Evolutionary conservation across 2,797 vertebrate genomes (phyloP).

Genomic region (Benthosema pterotum): DNA sequence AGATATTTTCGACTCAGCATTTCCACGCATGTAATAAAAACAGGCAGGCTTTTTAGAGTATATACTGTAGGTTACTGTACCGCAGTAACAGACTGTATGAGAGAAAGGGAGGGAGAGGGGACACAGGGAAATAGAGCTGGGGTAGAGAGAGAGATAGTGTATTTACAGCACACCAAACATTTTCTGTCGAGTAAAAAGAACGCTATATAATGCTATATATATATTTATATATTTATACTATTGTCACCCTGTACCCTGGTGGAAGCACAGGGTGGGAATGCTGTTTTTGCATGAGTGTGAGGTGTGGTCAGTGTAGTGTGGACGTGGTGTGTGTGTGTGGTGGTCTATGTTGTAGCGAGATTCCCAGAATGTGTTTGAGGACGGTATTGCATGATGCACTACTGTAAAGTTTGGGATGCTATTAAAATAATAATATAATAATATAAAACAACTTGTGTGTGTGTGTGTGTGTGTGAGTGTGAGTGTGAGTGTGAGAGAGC

Average conservation of each 20-base stretch:
- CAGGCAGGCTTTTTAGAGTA: conserved; percentile 81
- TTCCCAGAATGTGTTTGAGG: no score
- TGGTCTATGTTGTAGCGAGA: not conserved
- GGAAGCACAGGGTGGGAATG: conserved; percentile 58
- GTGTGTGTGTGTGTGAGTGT: no score
- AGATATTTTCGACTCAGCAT: conserved; percentile 72
- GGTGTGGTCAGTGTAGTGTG: conserved; percentile 35
- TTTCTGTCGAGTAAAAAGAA: conserved; percentile 82
- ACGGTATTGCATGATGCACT: no score
- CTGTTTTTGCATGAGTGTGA: conserved; percentile 63
- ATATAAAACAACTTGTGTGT: no score
- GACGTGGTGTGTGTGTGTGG: not conserved
- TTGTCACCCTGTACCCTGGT: conserved; percentile 63
- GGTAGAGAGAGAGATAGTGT: conserved; percentile 54
- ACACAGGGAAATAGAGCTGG: conserved; percentile 27
- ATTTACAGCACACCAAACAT: conserved; percentile 84
- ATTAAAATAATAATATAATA: no score
- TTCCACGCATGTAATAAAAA: conserved; percentile 81
- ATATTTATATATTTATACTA: conserved; percentile 77
- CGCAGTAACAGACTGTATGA: conserved; percentile 72
- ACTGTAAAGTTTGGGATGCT: no score
- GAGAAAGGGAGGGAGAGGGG: conserved; percentile 45
- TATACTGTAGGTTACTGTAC: conserved; percentile 78
- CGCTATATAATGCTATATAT: conserved; percentile 84
- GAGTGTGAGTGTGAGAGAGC: conserved; percentile 9